Evolutionary conservation across 2,113 vertebrate genomes (phyloP).

Genomic region (Pholis gunnellus): DNA sequence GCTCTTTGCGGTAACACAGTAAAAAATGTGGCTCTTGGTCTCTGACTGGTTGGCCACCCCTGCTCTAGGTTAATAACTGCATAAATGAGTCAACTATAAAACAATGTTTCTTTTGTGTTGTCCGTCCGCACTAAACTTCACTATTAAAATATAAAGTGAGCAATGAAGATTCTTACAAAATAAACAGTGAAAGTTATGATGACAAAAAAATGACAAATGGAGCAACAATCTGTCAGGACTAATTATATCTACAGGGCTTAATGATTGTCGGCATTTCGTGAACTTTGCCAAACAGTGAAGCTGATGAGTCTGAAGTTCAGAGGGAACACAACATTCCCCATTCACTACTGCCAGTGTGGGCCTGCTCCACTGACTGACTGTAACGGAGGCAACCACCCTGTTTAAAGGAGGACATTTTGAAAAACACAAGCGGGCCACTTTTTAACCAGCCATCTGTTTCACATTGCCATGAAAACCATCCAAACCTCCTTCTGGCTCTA

Average conservation of each 20-base stretch:
- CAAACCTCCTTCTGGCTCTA: constrained; percentile 37
- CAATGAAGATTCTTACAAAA: neutral
- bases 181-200: neutral
- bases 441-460: constrained; percentile 69
- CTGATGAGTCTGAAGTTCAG: constrained; percentile 65
- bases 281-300: constrained; percentile 36
- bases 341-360: constrained; percentile 51
- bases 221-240: neutral
- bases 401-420: constrained; percentile 44
- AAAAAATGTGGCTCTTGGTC: no score
- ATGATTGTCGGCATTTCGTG: constrained; percentile 59
- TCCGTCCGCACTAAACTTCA: neutral
- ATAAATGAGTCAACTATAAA: neutral
- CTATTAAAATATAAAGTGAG: constrained; percentile 4
- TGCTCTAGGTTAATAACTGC: neutral
- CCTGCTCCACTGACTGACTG: constrained; percentile 34
- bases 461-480: constrained; percentile 42
- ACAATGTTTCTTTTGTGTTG: neutral
- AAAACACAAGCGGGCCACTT: constrained; percentile 22
- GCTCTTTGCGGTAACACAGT: no score
- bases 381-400: constrained; percentile 19
- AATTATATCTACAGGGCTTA: constrained; percentile 49
- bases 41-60: no score
- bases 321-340: neutral
- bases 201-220: neutral